Base-by-base conservation (phyloP, 2,888 invertebrate genomes). In the Chaitophorus viminalis region DNA sequence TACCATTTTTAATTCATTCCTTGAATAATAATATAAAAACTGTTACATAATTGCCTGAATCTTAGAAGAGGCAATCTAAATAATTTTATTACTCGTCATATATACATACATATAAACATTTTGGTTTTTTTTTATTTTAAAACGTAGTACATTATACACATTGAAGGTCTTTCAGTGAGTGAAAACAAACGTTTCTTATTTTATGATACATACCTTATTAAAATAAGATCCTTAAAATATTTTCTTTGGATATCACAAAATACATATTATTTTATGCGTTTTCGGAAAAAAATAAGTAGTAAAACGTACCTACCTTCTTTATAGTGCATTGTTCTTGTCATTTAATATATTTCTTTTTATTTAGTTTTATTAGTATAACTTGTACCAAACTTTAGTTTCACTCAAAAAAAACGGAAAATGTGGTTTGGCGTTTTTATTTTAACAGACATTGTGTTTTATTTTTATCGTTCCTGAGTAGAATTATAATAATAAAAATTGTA, bases 311-410 rank as follows among this genome's bases (percentile, higher is more conserved):
- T 70, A 46, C 17, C 17, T 52, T 52, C n/a, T n/a, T n/a, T 46
- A 54, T n/a, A 70, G 14, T 14, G 31, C 31, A 25, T 14, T 25
- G 29, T 17, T 25, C 36, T 21, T 6, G 39, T 21, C 46, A 39
- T 82, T 82, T 70, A 70, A 70, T 52, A 70, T 25, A 25, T 68
- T 25, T 52, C n/a, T 60, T 60, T 31, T n/a, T 3, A 1, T 14
- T 70, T 25, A 46, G 31, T 81, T 46, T 70, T 25, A 70, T 46
- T 81, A 31, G n/a, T 81, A 81, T 11, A 31, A 31, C 21, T 68
- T 68, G 29, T 68, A 46, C n/a, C 21, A 3, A 11, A 39, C 39
- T 5, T 9, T 79, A 39, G 39, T 65, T 68, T 6, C 70, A 82
- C 39, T 70, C 31, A 52, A 82, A 52, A 52, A 52, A 82, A 52